phyloP scores from a whole-genome alignment of 2,113 vertebrate species.

The Tor tambroides region DNA sequence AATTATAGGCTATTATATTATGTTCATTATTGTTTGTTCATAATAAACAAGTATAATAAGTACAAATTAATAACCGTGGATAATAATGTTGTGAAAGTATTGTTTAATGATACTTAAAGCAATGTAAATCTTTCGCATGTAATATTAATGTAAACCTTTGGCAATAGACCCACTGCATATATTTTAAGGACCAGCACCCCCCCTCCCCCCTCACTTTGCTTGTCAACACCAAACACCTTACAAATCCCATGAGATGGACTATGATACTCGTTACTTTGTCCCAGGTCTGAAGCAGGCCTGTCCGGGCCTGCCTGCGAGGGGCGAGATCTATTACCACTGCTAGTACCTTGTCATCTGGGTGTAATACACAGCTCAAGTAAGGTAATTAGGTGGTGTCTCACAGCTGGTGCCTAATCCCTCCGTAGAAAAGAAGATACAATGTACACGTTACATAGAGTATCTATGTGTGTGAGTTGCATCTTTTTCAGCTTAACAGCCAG shows the following conservation, averaged over 20 bases:
- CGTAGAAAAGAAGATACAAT: not conserved
- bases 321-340: conserved; percentile 5
- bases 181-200: not conserved
- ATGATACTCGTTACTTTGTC: conserved; percentile 32
- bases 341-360: conserved; percentile 30
- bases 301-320: conserved; percentile 51
- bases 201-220: not conserved
- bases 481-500: conserved; percentile 6
- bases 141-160: not conserved
- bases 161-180: not conserved
- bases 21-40: no score
- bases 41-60: no score
- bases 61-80: no score
- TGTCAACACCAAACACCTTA: conserved; percentile 50
- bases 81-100: not conserved
- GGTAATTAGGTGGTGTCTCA: conserved; percentile 55
- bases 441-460: conserved; percentile 20
- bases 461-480: conserved; percentile 27
- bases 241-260: conserved; percentile 34
- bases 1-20: no score
- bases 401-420: conserved; percentile 55
- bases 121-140: not conserved
- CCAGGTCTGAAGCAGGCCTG: conserved; percentile 46
- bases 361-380: conserved; percentile 37
- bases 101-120: not conserved